phyloP scores from a whole-genome alignment of 2,888 invertebrate genomes.

The Drosophila lacicola region DNA sequence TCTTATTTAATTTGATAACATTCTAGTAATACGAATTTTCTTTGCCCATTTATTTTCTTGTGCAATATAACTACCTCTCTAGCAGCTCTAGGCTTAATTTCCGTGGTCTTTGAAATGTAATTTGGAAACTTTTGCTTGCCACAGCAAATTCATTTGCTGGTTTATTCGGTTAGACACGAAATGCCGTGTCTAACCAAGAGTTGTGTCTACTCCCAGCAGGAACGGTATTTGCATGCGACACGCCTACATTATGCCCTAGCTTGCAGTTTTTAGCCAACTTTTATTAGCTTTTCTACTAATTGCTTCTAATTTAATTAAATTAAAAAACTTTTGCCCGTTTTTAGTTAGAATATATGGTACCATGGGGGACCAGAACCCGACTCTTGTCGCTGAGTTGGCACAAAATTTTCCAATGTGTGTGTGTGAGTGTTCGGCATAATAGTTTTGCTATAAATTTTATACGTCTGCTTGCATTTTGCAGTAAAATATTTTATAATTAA shows the following conservation, averaged over 20 bases:
- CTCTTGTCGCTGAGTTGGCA: slow-evolving; percentile 59
- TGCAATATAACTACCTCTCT: slow-evolving; percentile 25
- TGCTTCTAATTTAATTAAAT: slow-evolving; percentile 81
- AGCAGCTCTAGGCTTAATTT: slow-evolving; percentile 14
- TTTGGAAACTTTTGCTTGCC: slow-evolving; percentile 51
- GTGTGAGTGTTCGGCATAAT: slow-evolving; percentile 54
- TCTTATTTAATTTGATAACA: no score
- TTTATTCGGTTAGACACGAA: slow-evolving; percentile 33
- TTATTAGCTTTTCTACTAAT: slow-evolving; percentile 79
- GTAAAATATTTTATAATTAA: slow-evolving; percentile 78
- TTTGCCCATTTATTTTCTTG: not conserved
- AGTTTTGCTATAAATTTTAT: slow-evolving; percentile 75
- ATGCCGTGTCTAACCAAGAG: slow-evolving; percentile 31
- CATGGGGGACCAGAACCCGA: slow-evolving; percentile 16
- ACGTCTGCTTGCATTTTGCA: slow-evolving; percentile 70
- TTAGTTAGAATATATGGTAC: slow-evolving; percentile 69
- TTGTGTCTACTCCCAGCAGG: slow-evolving; percentile 17
- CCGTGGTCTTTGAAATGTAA: slow-evolving; percentile 46
- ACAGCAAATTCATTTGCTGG: slow-evolving; percentile 52
- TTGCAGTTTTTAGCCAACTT: slow-evolving; percentile 70
- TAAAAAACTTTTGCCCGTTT: slow-evolving; percentile 70
- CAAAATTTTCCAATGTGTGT: slow-evolving; percentile 24
- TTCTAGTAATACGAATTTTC: no score
- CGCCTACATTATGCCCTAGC: slow-evolving; percentile 46
- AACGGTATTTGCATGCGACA: slow-evolving; percentile 9